phyloP scores from a whole-genome alignment of 2,888 invertebrate species.

The Sinhomidia bicolor region DNA sequence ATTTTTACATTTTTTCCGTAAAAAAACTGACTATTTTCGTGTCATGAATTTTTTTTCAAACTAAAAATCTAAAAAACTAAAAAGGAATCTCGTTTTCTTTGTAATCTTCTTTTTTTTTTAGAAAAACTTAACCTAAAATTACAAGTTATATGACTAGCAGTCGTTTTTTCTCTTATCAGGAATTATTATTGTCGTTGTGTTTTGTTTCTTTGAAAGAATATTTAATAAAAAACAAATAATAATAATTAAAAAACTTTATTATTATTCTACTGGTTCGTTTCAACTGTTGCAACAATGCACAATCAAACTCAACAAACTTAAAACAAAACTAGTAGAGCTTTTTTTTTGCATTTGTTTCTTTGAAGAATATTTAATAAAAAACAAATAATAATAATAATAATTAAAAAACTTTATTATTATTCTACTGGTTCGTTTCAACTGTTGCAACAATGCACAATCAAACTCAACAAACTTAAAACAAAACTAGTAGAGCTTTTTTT shows the following conservation, averaged over 20 bases:
- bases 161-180: conserved; percentile 19
- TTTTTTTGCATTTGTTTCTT: no score
- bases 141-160: conserved; percentile 2
- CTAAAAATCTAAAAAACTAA: conserved; percentile 47
- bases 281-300: conserved; percentile 5
- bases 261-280: neutral
- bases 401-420: neutral
- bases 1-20: conserved; percentile 2
- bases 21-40: conserved; percentile 22
- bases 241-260: neutral
- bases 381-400: no score
- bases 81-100: conserved; percentile 36
- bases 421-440: neutral
- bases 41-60: conserved; percentile 1
- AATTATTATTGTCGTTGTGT: conserved; percentile 18
- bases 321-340: neutral
- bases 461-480: conserved; percentile 27
- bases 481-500: no score
- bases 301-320: conserved; percentile 39
- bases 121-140: neutral
- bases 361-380: no score
- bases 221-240: neutral
- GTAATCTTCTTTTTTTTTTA: neutral
- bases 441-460: conserved; percentile 23
- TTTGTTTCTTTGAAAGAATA: neutral